Evolutionary conservation across 2,113 vertebrate genomes (phyloP), one percentile per base, ranked within the genome.

Genomic region (Podarcis muralis): DNA sequence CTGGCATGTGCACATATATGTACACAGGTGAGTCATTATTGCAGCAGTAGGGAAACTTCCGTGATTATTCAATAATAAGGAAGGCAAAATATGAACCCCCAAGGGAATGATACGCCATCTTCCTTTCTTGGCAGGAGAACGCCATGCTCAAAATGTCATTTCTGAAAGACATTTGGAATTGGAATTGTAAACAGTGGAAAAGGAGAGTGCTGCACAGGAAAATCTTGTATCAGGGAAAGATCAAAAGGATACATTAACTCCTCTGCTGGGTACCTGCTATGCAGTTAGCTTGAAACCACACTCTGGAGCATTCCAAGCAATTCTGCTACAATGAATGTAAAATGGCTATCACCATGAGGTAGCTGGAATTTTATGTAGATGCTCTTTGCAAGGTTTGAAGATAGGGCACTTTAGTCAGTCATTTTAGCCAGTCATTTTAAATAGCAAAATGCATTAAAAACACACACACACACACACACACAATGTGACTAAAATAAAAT

Each of bases 261-360:
- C 91, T 95, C 95, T 86, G 92, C 92, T 95, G 95, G 79, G 89
- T 82, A 85, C 43, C 83, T 80, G 79, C 89, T 48, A 35, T 72
- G 90, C 65, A 90, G 78, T 87, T 91, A 90, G 81, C 92, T 95
- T 94, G 92, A 93, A 91, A 84, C 74, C 22, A 88, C 92, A 83
- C 90, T 89, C 93, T 74, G 88, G 90, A 91, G 89, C 91, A 83
- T 91, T 89, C 92, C 93, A 91, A 89, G 93, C 94, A 94, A 94
- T 95, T 94, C 91, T 90, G 89, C 91, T 93, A 92, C 76, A 84
- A 89, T 91, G 89, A 92, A 30, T 84, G 92, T 87, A 77, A 92
- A 95, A 94, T 92, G 83, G 90, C 0, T 82, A 94, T 91, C 95
- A 68, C 92, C 93, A 92, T 93, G 94, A 69, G 95, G 94, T 85